Evolutionary conservation across 2,797 vertebrate genomes (phyloP).

Genomic region (Tadarida brasiliensis): DNA sequence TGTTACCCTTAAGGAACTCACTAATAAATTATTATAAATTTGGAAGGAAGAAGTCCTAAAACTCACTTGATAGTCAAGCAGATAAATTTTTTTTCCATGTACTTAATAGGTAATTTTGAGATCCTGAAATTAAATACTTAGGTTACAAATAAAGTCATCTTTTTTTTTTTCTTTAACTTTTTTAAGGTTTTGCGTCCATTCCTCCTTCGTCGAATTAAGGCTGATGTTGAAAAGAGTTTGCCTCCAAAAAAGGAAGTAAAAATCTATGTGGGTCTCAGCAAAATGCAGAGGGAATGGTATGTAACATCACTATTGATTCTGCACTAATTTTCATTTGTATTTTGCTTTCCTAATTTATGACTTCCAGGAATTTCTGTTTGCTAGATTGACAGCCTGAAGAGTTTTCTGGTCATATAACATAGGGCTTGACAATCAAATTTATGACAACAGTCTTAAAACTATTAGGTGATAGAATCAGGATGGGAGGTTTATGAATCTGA

Average conservation of each 20-base stretch:
- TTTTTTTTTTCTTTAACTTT: neutral
- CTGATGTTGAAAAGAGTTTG: conserved; percentile 98
- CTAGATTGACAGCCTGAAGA: neutral
- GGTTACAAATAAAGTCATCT: neutral
- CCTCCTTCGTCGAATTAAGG: conserved; percentile 98
- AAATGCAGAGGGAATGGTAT: conserved; percentile 99
- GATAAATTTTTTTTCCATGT: conserved; percentile 16
- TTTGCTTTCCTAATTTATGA: conserved; percentile 38
- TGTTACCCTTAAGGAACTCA: neutral
- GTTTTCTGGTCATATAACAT: neutral
- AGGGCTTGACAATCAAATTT: neutral
- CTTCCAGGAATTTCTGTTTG: neutral
- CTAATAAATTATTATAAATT: neutral
- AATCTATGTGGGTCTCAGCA: conserved; percentile 99
- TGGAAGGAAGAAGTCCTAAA: conserved; percentile 34
- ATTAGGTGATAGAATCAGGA: neutral
- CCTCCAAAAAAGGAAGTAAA: conserved; percentile 99
- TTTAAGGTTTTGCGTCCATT: conserved; percentile 96
- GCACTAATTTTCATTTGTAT: neutral
- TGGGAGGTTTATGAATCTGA: neutral
- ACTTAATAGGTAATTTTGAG: neutral
- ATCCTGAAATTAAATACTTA: neutral
- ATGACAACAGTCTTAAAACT: neutral
- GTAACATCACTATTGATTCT: conserved; percentile 61
- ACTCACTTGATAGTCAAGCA: neutral